Base-by-base conservation (phyloP, 2,113 vertebrate genomes). In the Nanorana parkeri region DNA sequence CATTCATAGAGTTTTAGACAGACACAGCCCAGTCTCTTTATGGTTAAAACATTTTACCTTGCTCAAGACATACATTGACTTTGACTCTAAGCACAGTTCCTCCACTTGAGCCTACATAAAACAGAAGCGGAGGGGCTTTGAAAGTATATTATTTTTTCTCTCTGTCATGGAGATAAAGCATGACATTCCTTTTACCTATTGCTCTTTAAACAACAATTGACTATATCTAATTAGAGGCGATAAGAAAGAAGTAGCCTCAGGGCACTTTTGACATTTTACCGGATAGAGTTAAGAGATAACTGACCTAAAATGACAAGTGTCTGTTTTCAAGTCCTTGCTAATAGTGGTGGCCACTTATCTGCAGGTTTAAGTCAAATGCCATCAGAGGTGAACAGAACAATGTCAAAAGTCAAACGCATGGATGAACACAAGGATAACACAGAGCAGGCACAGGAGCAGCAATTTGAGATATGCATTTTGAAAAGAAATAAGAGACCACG, bases 271-370 rank as follows among this genome's bases (percentile, higher is more conserved):
- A 89, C 86, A 89, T 88, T 90, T 89, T 89, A 86, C 88, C 89
- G 88, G 87, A 89, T 87, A 85, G 77, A 90, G 88, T 85, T 87
- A 87, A 88, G 86, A 90, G 89, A 88, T 77, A 87, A 84, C 84
- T 90, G 87, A 89, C 86, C 86, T 88, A 85, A 85, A 85, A 87
- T 89, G 86, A 88, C 87, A 89, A 88, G 88, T 84, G 85, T 87
- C 85, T 86, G 86, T 90, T 91, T 89, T 85, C 86, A 92, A 87
- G 86, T 87, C 88, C 88, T 89, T 89, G 86, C 85, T 85, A 85
- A 13, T 78, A 87, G 84, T 86, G 84, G 76, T 88, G 77, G 54
- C 77, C 77, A 78, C 77, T 81, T 80, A 80, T 80, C 78, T 32
- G 24, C 24, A 64, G 78, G 68, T 81, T 72, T 63, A 81, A 73